phyloP scores from a whole-genome alignment of 2,113 vertebrate species.

The Cervus canadensis region DNA sequence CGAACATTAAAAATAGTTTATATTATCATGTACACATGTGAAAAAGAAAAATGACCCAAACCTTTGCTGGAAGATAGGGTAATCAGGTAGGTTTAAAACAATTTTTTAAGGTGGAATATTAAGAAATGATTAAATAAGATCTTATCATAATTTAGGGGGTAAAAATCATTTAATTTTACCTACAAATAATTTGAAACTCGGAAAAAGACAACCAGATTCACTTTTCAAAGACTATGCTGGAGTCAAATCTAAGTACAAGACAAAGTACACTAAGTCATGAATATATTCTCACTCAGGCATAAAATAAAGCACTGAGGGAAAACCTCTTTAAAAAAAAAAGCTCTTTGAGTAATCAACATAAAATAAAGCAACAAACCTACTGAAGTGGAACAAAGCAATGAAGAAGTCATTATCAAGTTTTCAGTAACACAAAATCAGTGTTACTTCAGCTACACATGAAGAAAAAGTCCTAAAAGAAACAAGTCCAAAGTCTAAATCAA shows the following conservation, averaged over 20 bases:
- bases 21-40: not conserved
- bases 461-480: not conserved
- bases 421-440: not conserved
- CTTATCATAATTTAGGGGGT: not conserved
- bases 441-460: not conserved
- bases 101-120: not conserved
- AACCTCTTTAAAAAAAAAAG: not conserved
- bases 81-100: not conserved
- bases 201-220: not conserved
- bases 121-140: not conserved
- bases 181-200: not conserved
- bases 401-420: not conserved
- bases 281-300: not conserved
- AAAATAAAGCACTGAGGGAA: not conserved
- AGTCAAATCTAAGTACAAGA: not conserved
- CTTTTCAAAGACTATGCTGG: not conserved
- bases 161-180: not conserved
- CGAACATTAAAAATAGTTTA: not conserved
- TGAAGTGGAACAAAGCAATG: not conserved
- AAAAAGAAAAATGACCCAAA: not conserved
- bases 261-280: not conserved
- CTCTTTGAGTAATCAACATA: not conserved
- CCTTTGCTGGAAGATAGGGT: not conserved
- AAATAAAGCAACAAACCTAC: not conserved
- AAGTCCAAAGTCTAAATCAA: not conserved